These are phyloP conservation scores for Coelopa frigida DNA, from an alignment of 1,140 invertebrate species.

Conservation along the genomic window DNA sequence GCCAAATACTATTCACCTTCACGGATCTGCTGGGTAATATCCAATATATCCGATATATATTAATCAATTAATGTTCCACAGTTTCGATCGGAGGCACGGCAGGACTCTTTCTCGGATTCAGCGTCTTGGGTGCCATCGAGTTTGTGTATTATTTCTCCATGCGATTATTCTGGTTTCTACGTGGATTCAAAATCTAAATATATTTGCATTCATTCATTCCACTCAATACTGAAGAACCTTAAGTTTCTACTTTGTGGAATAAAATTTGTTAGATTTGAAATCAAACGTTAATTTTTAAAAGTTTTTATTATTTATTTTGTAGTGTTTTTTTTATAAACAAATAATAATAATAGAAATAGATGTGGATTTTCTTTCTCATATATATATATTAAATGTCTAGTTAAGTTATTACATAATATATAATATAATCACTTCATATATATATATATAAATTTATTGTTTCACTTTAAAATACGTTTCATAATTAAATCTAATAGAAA, in stretches of 20 bases:
- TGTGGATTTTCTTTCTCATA: not conserved
- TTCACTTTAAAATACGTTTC: not conserved
- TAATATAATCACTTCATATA: too few species aligned
- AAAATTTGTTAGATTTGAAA: slow-evolving; percentile 1
- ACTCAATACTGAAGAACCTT: slow-evolving; percentile 3
- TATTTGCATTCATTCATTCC: not conserved
- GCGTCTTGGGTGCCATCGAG: slow-evolving; percentile 60
- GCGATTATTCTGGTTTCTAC: slow-evolving; percentile 52
- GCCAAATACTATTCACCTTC: slow-evolving; percentile 40
- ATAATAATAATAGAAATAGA: slow-evolving; percentile 3
- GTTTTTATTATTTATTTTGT: slow-evolving; percentile 1
- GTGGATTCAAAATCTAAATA: slow-evolving; percentile 25
- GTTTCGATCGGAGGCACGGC: slow-evolving; percentile 64
- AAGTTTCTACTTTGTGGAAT: not conserved
- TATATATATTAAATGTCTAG: not conserved
- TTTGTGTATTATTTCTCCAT: slow-evolving; percentile 59
- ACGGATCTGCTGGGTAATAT: slow-evolving; percentile 33
- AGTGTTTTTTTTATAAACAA: slow-evolving; percentile 4
- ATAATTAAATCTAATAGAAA: not conserved
- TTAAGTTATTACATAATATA: not conserved
- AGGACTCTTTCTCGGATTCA: slow-evolving; percentile 61
- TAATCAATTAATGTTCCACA: slow-evolving; percentile 32
- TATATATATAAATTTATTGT: not conserved
- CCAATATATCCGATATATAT: not conserved
- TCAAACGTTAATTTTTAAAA: slow-evolving; percentile 2